These are phyloP conservation scores for Coilia nasus DNA, from an alignment of 2,797 vertebrate species.

Conservation along the genomic window DNA sequence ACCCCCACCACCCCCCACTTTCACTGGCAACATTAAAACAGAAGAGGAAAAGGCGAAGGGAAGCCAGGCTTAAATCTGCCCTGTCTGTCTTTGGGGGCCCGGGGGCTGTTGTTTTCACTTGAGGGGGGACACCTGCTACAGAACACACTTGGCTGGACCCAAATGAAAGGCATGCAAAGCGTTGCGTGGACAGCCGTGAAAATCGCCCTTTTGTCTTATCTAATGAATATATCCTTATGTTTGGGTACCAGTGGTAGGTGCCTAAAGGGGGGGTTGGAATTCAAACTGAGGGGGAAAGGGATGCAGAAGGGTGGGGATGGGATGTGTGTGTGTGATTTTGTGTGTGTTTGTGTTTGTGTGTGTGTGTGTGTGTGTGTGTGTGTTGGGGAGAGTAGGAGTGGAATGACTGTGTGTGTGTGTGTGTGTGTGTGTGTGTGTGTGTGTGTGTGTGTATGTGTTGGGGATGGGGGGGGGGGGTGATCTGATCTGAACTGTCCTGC, in stretches of 20 bases:
- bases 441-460: too few relatives aligned
- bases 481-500: conserved; percentile 71
- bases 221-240: conserved; percentile 81
- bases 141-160: conserved; percentile 82
- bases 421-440: too few relatives aligned
- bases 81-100: conserved; percentile 8
- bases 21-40: conserved; percentile 22
- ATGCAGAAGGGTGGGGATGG: neutral
- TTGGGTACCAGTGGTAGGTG: conserved; percentile 66
- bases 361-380: neutral
- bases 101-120: neutral
- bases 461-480: conserved; percentile 55
- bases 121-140: conserved; percentile 77
- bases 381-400: too few relatives aligned
- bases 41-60: conserved; percentile 3
- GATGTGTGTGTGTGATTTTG: neutral
- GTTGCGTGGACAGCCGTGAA: conserved; percentile 74
- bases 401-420: too few relatives aligned
- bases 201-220: conserved; percentile 74
- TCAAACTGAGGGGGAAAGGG: neutral
- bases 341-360: too few relatives aligned
- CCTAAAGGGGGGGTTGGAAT: neutral
- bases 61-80: conserved; percentile 29
- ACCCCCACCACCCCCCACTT: neutral
- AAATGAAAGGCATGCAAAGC: conserved; percentile 82